Conservation (phyloP, 2,888 invertebrate genomes). For the Halocaridina rubra region DNA sequence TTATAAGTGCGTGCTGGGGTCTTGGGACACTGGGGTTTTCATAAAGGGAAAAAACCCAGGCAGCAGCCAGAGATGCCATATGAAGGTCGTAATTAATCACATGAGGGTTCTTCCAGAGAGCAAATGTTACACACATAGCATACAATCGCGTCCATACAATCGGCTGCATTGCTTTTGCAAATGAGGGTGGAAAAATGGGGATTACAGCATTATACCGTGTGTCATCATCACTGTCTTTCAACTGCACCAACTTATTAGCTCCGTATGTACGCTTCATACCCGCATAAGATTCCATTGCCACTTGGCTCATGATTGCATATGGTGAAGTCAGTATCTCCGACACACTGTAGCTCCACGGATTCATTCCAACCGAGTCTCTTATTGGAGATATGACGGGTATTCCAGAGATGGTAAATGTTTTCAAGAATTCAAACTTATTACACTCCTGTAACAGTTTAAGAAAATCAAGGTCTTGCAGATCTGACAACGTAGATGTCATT, state of each 20-base stretch:
- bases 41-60: constrained; percentile 33
- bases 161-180: constrained; percentile 9
- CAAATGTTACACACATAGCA: constrained; percentile 50
- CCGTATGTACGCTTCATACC: neutral
- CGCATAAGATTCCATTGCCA: constrained; percentile 11
- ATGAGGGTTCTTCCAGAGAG: constrained; percentile 50
- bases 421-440: constrained; percentile 50
- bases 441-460: neutral
- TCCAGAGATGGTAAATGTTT: constrained; percentile 42
- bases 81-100: constrained; percentile 42
- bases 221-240: constrained; percentile 32
- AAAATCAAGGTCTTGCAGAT: constrained; percentile 41
- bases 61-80: constrained; percentile 34
- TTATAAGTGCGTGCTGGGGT: constrained; percentile 17
- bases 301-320: constrained; percentile 39
- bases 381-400: constrained; percentile 40
- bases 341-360: constrained; percentile 49
- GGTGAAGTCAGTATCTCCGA: constrained; percentile 23
- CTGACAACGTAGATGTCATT: constrained; percentile 31
- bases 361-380: constrained; percentile 39
- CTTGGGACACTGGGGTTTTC: constrained; percentile 32
- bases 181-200: constrained; percentile 34
- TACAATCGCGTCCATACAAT: constrained; percentile 38
- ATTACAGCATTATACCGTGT: constrained; percentile 49
- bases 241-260: constrained; percentile 25